These are phyloP conservation scores for Anguilla japonica DNA, from an alignment of 2,113 vertebrate species.

Conservation along the genomic window DNA sequence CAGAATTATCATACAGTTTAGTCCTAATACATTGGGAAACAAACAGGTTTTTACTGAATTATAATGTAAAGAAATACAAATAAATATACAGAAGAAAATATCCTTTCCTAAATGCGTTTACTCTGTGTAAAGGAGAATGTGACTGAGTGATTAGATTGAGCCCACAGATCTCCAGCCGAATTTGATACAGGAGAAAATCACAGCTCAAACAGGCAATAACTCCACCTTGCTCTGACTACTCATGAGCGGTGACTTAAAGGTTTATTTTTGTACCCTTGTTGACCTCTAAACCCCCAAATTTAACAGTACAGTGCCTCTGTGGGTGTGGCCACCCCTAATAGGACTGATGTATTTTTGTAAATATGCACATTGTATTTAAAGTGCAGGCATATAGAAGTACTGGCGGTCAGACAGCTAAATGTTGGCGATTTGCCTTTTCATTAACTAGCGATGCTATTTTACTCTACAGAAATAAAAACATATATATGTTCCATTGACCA, in stretches of 20 bases:
- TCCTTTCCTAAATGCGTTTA: too few species aligned
- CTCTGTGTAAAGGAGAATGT: too few species aligned
- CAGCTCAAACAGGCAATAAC: neutral
- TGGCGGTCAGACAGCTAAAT: neutral
- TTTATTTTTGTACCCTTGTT: conserved; percentile 29
- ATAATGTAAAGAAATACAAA: too few species aligned
- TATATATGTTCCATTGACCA: neutral
- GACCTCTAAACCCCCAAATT: neutral
- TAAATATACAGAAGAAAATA: too few species aligned
- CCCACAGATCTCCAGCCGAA: neutral
- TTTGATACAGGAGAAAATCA: neutral
- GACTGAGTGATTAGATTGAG: too few species aligned
- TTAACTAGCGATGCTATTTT: neutral
- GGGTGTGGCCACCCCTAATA: conserved; percentile 6
- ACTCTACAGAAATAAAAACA: neutral
- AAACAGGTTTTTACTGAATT: too few species aligned
- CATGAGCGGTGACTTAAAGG: neutral
- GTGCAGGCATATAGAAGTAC: conserved; percentile 17
- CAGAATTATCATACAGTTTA: too few species aligned
- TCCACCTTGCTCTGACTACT: neutral
- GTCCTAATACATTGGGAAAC: too few species aligned
- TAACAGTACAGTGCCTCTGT: neutral
- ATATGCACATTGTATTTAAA: conserved; percentile 10
- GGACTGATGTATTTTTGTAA: conserved; percentile 31
- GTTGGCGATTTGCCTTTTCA: neutral